Percentiles rank a stretch among this genome's conserved stretches.
Evolutionary conservation across 2,797 vertebrate genomes (phyloP).

Genomic region (Nasua narica): DNA sequence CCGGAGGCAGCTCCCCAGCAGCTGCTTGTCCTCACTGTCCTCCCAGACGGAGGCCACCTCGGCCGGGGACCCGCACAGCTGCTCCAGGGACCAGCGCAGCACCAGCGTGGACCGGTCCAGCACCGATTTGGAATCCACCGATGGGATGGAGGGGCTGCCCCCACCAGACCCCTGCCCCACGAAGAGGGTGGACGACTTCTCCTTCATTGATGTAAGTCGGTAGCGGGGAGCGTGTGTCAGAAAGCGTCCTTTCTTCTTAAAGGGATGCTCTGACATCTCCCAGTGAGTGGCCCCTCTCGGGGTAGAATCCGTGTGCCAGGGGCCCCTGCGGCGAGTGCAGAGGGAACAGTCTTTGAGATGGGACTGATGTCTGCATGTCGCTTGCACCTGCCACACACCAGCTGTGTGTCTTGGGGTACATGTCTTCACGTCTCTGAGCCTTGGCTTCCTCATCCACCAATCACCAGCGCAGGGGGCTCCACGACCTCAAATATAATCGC

Average conservation of each 20-base stretch:
- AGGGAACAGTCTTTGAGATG: background rate
- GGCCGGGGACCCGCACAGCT: slow-evolving; percentile 67
- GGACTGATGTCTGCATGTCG: background rate
- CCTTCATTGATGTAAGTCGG: slow-evolving; percentile 83
- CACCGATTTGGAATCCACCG: slow-evolving; percentile 81
- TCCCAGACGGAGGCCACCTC: slow-evolving; percentile 76
- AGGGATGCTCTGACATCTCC: accelerated
- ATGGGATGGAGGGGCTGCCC: slow-evolving; percentile 72
- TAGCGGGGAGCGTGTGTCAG: accelerated
- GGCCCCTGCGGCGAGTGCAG: background rate
- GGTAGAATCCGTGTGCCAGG: no score
- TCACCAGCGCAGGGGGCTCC: accelerated
- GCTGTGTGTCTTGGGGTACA: background rate
- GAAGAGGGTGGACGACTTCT: slow-evolving; percentile 77
- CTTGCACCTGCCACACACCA: accelerated
- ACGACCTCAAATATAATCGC: background rate
- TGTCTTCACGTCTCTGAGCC: background rate
- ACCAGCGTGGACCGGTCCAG: slow-evolving; percentile 81
- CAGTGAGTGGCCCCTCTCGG: background rate
- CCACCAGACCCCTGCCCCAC: accelerated
- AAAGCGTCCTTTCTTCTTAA: background rate
- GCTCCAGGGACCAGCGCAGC: slow-evolving; percentile 78
- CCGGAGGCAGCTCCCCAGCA: slow-evolving; percentile 65
- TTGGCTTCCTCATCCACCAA: background rate
- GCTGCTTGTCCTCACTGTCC: slow-evolving; percentile 79